Conservation (phyloP, 1,140 invertebrate species). For the Phortica variegata region DNA sequence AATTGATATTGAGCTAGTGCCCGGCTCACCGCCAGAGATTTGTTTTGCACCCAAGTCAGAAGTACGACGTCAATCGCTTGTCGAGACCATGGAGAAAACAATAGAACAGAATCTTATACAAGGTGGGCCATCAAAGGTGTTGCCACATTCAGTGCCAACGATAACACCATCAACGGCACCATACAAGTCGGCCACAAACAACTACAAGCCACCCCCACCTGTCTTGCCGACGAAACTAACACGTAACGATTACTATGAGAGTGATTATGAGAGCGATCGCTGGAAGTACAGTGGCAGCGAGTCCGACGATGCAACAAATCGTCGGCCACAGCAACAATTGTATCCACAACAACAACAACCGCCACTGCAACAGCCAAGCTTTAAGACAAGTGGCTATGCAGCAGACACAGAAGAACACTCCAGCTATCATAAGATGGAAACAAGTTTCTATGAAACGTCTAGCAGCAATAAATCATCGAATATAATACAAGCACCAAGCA, state of each 20-base stretch:
- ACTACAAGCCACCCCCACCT: conserved; percentile 57
- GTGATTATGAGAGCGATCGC: conserved; percentile 75
- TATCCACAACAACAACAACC: conserved; percentile 1
- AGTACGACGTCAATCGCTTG: conserved; percentile 59
- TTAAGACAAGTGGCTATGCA: conserved; percentile 67
- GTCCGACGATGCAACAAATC: conserved; percentile 65
- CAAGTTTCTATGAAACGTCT: conserved; percentile 39
- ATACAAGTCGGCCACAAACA: conserved; percentile 3
- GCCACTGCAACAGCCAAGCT: conserved; percentile 16
- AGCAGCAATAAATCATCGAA: conserved; percentile 32
- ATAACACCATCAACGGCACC: conserved; percentile 25
- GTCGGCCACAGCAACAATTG: conserved; percentile 59
- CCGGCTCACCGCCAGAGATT: conserved; percentile 67
- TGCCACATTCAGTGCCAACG: conserved; percentile 59
- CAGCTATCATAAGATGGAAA: conserved; percentile 49
- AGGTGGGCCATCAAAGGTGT: conserved; percentile 60
- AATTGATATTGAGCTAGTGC: conserved; percentile 60
- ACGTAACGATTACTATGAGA: conserved; percentile 62
- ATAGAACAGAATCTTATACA: conserved; percentile 61
- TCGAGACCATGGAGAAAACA: conserved; percentile 63
- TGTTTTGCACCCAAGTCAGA: conserved; percentile 60
- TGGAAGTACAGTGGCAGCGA: conserved; percentile 70
- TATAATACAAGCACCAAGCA: conserved; percentile 2
- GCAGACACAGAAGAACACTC: conserved; percentile 69
- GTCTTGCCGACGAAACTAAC: conserved; percentile 66